Percentiles rank a stretch among this genome's conserved stretches.
phyloP scores from a whole-genome alignment of 2,797 vertebrate species.

The Sylvia borin region DNA sequence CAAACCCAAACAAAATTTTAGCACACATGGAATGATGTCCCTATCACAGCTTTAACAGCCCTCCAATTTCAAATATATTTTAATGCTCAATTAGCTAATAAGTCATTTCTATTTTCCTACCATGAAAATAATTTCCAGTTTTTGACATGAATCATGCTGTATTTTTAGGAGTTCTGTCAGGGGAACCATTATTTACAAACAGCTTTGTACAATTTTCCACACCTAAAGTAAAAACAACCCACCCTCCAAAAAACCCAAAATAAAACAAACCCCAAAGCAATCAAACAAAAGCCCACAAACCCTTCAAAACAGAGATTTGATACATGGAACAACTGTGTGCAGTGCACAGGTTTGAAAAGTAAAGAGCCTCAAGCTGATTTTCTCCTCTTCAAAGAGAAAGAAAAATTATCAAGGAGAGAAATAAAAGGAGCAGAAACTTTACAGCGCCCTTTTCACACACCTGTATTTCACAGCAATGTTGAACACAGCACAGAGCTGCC shows the following conservation, averaged over 20 bases:
- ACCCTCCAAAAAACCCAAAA: not conserved
- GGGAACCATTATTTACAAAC: not conserved
- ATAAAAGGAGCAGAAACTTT: not conserved
- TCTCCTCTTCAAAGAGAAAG: not conserved
- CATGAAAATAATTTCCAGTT: not conserved
- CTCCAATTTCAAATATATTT: slow-evolving; percentile 30
- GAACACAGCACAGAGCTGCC: not conserved
- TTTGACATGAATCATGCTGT: not conserved
- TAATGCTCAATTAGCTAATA: not conserved
- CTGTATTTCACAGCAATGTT: not conserved
- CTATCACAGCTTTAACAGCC: not conserved
- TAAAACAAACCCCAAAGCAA: not conserved
- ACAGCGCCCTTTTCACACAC: not conserved
- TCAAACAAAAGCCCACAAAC: not conserved
- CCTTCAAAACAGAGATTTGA: not conserved
- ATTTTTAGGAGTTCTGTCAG: not conserved
- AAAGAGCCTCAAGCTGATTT: not conserved
- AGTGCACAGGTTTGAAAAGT: not conserved
- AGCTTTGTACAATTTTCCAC: not conserved
- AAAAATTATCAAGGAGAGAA: not conserved
- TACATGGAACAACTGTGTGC: not conserved
- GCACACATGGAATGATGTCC: not conserved
- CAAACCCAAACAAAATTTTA: not conserved
- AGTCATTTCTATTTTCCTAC: not conserved
- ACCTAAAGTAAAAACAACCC: not conserved